Percentiles rank a stretch among this genome's conserved stretches.
These are phyloP conservation scores for Varroa destructor DNA, from an alignment of 1,140 invertebrate species.

Conservation along the genomic window DNA sequence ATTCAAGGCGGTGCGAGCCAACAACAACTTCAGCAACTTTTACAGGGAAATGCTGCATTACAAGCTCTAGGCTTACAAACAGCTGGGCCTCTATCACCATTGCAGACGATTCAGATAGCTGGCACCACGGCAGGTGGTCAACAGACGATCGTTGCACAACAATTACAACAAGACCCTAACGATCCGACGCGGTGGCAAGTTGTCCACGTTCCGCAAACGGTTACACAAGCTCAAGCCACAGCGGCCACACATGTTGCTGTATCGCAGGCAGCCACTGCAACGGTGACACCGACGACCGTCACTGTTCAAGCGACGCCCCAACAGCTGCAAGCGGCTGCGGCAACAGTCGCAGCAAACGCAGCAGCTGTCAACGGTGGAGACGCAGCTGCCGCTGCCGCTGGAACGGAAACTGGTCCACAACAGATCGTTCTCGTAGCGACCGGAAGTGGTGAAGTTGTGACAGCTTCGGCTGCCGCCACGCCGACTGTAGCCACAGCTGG, in stretches of 20 bases:
- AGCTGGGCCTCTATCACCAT: slow-evolving; percentile 38
- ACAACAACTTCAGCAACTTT: slow-evolving; percentile 38
- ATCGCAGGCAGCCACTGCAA: slow-evolving; percentile 28
- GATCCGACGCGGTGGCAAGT: slow-evolving; percentile 69
- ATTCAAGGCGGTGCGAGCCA: slow-evolving; percentile 39
- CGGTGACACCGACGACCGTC: slow-evolving; percentile 30
- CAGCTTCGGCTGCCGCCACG: slow-evolving; percentile 32
- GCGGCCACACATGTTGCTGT: slow-evolving; percentile 9
- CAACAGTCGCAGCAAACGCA: slow-evolving; percentile 23
- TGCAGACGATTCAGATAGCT: slow-evolving; percentile 39
- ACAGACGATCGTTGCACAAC: slow-evolving; percentile 33
- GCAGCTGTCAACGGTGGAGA: slow-evolving; percentile 26
- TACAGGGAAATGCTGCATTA: slow-evolving; percentile 36
- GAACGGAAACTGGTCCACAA: not conserved
- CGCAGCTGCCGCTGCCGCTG: not conserved
- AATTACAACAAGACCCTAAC: slow-evolving; percentile 56
- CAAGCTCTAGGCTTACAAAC: slow-evolving; percentile 37
- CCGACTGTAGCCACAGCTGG: slow-evolving; percentile 28
- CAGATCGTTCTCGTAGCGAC: slow-evolving; percentile 16
- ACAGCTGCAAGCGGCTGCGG: not conserved
- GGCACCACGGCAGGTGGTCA: slow-evolving; percentile 39
- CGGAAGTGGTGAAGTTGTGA: not conserved
- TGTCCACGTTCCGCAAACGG: slow-evolving; percentile 40
- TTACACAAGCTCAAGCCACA: slow-evolving; percentile 31
- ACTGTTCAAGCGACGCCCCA: slow-evolving; percentile 32